Conservation (phyloP, 30 jellyfish, hydroid and myxozoan genomes). For the Chrysaora quinquecirrha region DNA sequence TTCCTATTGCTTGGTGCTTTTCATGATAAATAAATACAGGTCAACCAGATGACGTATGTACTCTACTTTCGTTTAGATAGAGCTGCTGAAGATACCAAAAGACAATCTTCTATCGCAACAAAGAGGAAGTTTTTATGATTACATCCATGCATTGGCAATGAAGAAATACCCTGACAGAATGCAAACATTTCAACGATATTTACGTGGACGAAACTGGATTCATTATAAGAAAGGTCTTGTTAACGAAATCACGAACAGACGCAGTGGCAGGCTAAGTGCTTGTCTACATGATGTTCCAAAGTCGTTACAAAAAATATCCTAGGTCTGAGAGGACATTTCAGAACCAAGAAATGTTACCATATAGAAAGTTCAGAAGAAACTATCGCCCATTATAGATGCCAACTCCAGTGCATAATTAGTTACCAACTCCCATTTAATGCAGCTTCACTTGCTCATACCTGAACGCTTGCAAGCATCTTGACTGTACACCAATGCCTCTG, state of each 20-base stretch:
- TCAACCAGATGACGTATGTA: too few species aligned
- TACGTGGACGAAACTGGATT: constrained; percentile 55
- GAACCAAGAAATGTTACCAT: neutral
- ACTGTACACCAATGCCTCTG: too few species aligned
- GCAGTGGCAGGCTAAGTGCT: constrained; percentile 40
- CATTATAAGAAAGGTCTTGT: constrained; percentile 65
- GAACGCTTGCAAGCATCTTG: too few species aligned
- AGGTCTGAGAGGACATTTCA: too few species aligned
- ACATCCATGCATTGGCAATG: constrained; percentile 48
- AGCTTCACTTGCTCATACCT: too few species aligned
- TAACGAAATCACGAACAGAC: constrained; percentile 38
- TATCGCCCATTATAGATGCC: too few species aligned
- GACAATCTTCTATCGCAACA: constrained; percentile 27
- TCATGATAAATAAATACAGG: too few species aligned
- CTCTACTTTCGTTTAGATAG: constrained; percentile 19
- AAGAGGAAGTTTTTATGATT: constrained; percentile 42
- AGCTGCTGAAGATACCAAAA: constrained; percentile 54
- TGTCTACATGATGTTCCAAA: constrained; percentile 54
- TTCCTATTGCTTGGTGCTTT: too few species aligned
- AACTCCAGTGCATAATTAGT: too few species aligned
- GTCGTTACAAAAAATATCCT: constrained; percentile 12
- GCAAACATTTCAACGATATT: constrained; percentile 63
- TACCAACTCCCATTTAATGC: too few species aligned
- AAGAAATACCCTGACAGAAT: constrained; percentile 44
- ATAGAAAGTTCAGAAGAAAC: too few species aligned